Evolutionary conservation across 1,140 invertebrate genomes (phyloP).

Genomic region (Whitmania pigra): DNA sequence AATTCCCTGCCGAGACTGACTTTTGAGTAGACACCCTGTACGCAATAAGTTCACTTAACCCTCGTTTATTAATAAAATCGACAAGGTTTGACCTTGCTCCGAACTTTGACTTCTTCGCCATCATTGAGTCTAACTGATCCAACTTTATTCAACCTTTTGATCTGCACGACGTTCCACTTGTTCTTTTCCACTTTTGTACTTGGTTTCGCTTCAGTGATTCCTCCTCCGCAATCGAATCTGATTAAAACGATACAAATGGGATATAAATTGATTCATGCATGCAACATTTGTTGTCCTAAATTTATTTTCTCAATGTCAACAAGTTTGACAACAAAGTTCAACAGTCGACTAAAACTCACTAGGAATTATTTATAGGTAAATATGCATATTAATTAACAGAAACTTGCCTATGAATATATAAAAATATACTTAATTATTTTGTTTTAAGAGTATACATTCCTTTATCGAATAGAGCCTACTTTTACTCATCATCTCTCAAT

Average conservation of each 20-base stretch:
- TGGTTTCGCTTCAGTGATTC: not conserved
- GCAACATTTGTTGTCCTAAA: not conserved
- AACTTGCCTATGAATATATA: no score
- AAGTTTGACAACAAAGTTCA: no score
- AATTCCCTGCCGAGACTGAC: not conserved
- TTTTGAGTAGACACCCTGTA: not conserved
- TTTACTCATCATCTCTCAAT: no score
- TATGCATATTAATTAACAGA: no score
- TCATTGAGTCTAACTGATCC: not conserved
- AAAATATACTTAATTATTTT: no score
- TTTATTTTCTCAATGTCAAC: not conserved
- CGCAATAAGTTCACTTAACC: not conserved
- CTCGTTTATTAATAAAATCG: not conserved
- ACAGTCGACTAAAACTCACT: no score
- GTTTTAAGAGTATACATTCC: no score
- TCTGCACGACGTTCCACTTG: not conserved
- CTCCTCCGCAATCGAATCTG: constrained; percentile 3
- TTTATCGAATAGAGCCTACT: no score
- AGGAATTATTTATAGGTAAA: no score
- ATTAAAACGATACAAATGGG: not conserved
- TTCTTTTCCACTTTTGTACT: not conserved
- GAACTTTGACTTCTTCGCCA: not conserved
- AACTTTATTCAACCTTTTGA: not conserved
- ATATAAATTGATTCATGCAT: no score
- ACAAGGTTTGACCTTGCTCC: not conserved